Evolutionary conservation across 2,888 invertebrate genomes (phyloP), one percentile per base, ranked within the genome.

Genomic region (Aphodius sticticus): DNA sequence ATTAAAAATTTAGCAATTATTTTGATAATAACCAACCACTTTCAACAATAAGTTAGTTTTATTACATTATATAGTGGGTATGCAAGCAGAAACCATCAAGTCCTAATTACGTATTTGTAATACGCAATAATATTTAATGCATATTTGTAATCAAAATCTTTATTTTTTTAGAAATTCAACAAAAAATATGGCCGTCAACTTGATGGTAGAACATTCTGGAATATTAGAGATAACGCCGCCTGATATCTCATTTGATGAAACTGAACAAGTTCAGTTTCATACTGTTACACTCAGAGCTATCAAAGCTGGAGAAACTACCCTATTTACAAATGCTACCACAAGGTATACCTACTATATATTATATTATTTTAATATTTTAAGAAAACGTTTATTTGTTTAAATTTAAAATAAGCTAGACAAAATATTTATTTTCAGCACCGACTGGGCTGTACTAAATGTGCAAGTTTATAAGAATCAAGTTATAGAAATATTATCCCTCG

Each of bases 361-460:
- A 16, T 16, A 36, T 74, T 74, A 36, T 74, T 36, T 16, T 70
- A 16, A 70, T 26, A 9, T 70, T 70, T 5, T 7, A 70, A 70
- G 12, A 53, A 9, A 53, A 53, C 12, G 2, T 53, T 2, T 26
- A 26, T 26, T 26, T 36, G 4, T 36, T 12, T 6, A 3, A 6
- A 3, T 74, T 74, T 74, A 35, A 76, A 15, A 4, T 71, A n/a
- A 71, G 12, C 35, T 15, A 16, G 1, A n/a, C 53, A 76, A 38
- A 38, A 53, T 75, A 37, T 76, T n/a, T 80, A 75, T 83, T 83
- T 92, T 79, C 91, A 96, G 96, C 84, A 87, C 92, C 53, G 89
- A 92, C 75, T 88, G 92, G 76, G 90, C 94, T 16, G 96, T 93
- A 88, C 89, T 96, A 0, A 92, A 94, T 53, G 92, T 97, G 7